Conservation (phyloP, 2,888 invertebrate genomes). For the Lasioglossum pauxillum region DNA sequence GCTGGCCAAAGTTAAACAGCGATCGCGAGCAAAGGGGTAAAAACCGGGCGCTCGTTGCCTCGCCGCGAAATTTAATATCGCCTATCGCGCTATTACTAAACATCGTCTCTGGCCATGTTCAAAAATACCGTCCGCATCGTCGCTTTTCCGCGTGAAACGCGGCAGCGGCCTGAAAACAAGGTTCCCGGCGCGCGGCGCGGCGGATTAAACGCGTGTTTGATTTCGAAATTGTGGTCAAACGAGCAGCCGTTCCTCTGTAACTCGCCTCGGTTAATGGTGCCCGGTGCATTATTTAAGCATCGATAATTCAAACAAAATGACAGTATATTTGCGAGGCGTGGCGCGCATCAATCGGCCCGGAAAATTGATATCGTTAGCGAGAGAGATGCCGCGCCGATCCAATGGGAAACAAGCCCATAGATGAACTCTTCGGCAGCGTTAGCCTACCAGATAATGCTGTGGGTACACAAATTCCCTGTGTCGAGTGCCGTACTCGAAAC, state of each 20-base stretch:
- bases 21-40: not conserved
- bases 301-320: conserved; percentile 54
- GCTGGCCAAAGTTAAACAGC: not conserved
- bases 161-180: conserved; percentile 26
- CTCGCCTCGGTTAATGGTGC: conserved; percentile 47
- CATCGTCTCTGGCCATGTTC: not conserved
- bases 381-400: not conserved
- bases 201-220: conserved; percentile 38
- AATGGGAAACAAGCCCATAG: not conserved
- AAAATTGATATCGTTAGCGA: conserved; percentile 53
- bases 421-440: conserved; percentile 5
- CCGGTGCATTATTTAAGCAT: conserved; percentile 41
- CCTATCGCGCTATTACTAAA: not conserved
- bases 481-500: not conserved
- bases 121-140: not conserved
- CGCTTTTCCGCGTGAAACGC: not conserved
- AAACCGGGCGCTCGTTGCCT: not conserved
- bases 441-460: not conserved
- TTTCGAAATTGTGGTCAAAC: conserved; percentile 42
- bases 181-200: not conserved
- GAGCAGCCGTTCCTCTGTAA: conserved; percentile 35
- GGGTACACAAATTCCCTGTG: not conserved
- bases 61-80: not conserved
- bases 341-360: conserved; percentile 29
- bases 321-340: conserved; percentile 17